Conservation (phyloP, 2,113 vertebrate species). For the Bubalus kerabau region DNA sequence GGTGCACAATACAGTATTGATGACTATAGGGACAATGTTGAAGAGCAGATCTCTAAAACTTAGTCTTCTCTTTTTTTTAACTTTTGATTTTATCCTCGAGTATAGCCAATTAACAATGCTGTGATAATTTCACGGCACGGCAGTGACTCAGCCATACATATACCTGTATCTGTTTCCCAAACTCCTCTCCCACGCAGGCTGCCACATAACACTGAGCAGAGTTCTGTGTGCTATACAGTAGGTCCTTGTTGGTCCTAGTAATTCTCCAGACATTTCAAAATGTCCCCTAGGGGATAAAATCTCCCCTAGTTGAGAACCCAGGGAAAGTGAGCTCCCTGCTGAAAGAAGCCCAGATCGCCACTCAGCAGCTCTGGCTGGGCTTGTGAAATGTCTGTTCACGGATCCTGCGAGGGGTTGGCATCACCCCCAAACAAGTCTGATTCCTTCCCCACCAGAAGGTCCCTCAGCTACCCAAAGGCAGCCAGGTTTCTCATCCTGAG, state of each 20-base stretch:
- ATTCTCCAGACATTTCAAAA: not conserved
- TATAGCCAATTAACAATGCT: not conserved
- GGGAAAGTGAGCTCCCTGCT: not conserved
- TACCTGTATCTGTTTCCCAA: not conserved
- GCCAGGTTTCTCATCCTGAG: not conserved
- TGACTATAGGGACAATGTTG: not conserved
- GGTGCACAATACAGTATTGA: not conserved
- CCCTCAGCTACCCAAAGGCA: not conserved
- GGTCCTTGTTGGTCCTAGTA: not conserved
- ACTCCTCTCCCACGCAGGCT: not conserved
- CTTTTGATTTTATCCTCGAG: not conserved
- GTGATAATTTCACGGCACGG: not conserved
- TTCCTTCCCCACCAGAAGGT: no score
- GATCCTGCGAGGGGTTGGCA: no score
- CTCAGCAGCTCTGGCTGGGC: not conserved
- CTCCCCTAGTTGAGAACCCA: not conserved
- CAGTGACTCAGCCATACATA: not conserved
- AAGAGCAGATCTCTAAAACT: not conserved
- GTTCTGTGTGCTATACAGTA: not conserved
- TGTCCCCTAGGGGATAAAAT: not conserved
- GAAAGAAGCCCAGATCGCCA: no score
- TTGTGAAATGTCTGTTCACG: not conserved
- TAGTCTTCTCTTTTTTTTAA: not conserved
- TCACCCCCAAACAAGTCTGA: not conserved
- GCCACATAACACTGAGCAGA: not conserved